Evolutionary conservation across 2,113 vertebrate species (phyloP).

Genomic region (Cathartes aura): DNA sequence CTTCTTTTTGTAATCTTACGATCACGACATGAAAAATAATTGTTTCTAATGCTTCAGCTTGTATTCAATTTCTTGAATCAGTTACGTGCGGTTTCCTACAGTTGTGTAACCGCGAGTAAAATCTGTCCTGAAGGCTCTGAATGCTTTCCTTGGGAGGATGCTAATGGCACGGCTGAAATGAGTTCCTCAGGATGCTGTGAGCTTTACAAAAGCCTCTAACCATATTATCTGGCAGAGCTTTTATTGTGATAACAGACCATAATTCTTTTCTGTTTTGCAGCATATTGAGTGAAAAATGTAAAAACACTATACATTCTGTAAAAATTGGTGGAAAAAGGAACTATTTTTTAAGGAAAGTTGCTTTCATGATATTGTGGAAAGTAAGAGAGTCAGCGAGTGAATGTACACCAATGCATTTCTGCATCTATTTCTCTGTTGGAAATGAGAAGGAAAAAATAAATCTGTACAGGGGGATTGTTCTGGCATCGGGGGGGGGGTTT

Average conservation of each 20-base stretch:
- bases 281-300: not conserved
- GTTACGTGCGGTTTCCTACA: not conserved
- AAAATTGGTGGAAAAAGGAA: not conserved
- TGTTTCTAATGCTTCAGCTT: not conserved
- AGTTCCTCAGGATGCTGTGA: not conserved
- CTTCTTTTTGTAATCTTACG: not conserved
- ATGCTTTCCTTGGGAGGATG: not conserved
- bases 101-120: not conserved
- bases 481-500: not conserved
- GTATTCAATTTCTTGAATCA: not conserved
- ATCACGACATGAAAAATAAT: not conserved
- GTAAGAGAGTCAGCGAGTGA: not conserved
- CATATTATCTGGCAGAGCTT: not conserved
- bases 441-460: not conserved
- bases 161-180: not conserved
- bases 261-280: not conserved
- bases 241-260: not conserved
- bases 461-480: not conserved
- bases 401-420: not conserved
- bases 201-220: conserved; percentile 17
- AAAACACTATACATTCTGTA: not conserved
- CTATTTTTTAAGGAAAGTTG: not conserved
- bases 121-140: not conserved
- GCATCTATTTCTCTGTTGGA: not conserved
- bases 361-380: not conserved